phyloP scores from a whole-genome alignment of 2,797 vertebrate genomes.

The Schizopygopsis pylzovi region DNA sequence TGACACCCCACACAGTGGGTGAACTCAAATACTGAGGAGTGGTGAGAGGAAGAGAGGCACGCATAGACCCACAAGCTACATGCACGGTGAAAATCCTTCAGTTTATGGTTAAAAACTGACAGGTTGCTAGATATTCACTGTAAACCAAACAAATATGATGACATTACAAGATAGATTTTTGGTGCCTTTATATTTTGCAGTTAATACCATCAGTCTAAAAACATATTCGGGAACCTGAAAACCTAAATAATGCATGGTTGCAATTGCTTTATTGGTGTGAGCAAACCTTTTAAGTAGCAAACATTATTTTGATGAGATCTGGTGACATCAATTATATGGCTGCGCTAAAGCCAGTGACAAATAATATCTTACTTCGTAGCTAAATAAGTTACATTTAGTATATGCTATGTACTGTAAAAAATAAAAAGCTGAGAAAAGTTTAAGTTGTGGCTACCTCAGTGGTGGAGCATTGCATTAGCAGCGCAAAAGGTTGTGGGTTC shows the following conservation, averaged over 20 bases:
- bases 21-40: slow-evolving; percentile 25
- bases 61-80: slow-evolving; percentile 31
- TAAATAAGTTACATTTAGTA: no score
- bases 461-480: no score
- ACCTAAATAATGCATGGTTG: not conserved
- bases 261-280: not conserved
- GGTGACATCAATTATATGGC: no score
- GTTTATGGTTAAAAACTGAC: not conserved
- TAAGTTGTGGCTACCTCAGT: no score
- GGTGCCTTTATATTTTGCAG: not conserved
- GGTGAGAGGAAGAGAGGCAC: slow-evolving; percentile 18
- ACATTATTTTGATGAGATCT: no score
- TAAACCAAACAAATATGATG: not conserved
- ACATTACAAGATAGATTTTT: not conserved
- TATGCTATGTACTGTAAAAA: no score
- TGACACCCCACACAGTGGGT: slow-evolving; percentile 19
- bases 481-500: no score
- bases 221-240: not conserved
- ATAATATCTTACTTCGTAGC: no score
- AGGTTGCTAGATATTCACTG: not conserved
- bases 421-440: no score
- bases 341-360: no score
- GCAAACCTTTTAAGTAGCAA: not conserved
- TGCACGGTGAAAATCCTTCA: slow-evolving; percentile 1
- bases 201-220: not conserved